Conservation (phyloP, 2,113 vertebrate genomes). For the Epinephelus fuscoguttatus region DNA sequence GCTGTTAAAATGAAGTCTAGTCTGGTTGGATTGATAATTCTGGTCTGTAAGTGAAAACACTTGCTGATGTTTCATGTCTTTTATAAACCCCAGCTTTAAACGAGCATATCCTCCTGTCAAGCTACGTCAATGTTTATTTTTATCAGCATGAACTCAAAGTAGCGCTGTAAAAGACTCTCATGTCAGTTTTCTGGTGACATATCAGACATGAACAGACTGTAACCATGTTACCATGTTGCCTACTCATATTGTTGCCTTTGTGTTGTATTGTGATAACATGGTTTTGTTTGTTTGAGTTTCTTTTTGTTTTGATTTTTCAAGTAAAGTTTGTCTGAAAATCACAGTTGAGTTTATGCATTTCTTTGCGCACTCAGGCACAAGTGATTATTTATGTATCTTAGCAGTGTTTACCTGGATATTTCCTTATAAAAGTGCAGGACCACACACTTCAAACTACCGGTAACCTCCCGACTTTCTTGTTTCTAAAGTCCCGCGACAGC, state of each 20-base stretch:
- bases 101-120: conserved; percentile 31
- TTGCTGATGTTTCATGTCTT: conserved; percentile 52
- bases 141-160: conserved; percentile 58
- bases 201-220: no score
- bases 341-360: no score
- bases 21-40: conserved; percentile 50
- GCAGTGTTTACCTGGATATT: no score
- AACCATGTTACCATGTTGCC: no score
- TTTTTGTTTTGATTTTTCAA: conserved; percentile 55
- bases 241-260: conserved; percentile 76
- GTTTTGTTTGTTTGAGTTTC: conserved; percentile 37
- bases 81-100: conserved; percentile 52
- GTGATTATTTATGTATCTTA: no score
- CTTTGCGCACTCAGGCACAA: no score
- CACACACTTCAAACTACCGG: no score
- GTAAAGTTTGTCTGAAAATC: conserved; percentile 76
- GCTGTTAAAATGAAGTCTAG: conserved; percentile 50
- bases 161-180: not conserved
- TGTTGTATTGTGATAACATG: conserved; percentile 42
- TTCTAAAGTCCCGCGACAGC: no score
- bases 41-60: conserved; percentile 44
- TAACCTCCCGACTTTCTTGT: no score
- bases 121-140: conserved; percentile 42
- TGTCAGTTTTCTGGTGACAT: no score
- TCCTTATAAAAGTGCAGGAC: no score